phyloP scores from a whole-genome alignment of 2,888 invertebrate species.

The Mellilla xanthometata region DNA sequence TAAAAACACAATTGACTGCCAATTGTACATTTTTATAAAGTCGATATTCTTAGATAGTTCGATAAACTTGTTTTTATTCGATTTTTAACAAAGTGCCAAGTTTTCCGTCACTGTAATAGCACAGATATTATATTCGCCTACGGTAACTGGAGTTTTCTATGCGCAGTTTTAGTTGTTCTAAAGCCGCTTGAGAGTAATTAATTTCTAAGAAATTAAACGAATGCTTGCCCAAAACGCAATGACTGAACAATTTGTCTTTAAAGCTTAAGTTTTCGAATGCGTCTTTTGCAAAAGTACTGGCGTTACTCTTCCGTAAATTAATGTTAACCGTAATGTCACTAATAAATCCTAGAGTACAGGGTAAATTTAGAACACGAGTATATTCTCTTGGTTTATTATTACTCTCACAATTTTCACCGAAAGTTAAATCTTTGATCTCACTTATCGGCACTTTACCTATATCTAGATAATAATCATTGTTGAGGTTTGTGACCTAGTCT shows the following conservation, averaged over 20 bases:
- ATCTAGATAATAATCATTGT: conserved; percentile 69
- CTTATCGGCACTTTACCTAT: conserved; percentile 72
- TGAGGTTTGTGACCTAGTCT: conserved; percentile 70
- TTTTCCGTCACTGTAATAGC: conserved; percentile 46
- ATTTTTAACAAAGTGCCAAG: conserved; percentile 75
- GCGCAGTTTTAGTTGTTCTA: conserved; percentile 38
- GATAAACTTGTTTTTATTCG: conserved; percentile 69
- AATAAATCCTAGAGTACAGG: conserved; percentile 81
- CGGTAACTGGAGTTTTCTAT: conserved; percentile 46
- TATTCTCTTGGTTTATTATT: conserved; percentile 71
- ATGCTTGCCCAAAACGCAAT: conserved; percentile 68
- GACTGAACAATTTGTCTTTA: conserved; percentile 63
- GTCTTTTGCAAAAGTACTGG: conserved; percentile 38
- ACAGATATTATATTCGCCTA: conserved; percentile 41
- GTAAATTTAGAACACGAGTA: conserved; percentile 77
- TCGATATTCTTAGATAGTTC: conserved; percentile 73
- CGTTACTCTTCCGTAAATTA: conserved; percentile 50
- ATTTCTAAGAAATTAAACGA: conserved; percentile 50
- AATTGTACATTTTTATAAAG: conserved; percentile 78
- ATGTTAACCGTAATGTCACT: conserved; percentile 64
- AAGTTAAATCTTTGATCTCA: conserved; percentile 68
- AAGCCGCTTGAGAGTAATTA: conserved; percentile 42
- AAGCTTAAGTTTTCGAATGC: conserved; percentile 45
- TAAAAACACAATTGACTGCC: conserved; percentile 75
- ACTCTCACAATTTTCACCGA: conserved; percentile 72